Base-by-base conservation (phyloP, 2,888 invertebrate genomes). In the Anagyrus pseudococci region DNA sequence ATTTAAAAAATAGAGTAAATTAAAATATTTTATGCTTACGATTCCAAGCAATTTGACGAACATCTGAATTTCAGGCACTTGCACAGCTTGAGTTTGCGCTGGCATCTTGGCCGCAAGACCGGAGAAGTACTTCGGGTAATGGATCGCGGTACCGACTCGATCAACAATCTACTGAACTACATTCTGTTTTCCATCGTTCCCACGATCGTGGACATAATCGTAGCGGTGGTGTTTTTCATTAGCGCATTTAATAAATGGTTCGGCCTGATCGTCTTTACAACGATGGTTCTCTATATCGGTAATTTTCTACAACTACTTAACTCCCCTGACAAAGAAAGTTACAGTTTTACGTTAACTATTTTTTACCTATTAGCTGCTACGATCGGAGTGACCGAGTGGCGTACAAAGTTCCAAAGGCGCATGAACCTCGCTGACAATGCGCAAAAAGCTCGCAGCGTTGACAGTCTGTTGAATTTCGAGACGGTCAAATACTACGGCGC, bases 401-500 rank as follows among this genome's bases (percentile, higher is more conserved):
- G 98, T 15, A 98, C 98, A 0, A 94, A 98, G 81, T 98, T 88
- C 82, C 92, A 97, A 71, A 85, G 98, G 33, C 87, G 91, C 4
- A 96, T 97, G 96, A 99, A 98, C 82, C 84, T 90, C 25, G 91
- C 95, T 0, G 98, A 98, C 77, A 99, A 98, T 81, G 93, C 90
- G 40, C 91, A 92, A 64, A 91, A 94, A 73, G 93, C 96, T 4
- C 87, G 92, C 64, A 96, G 96, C 58, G 96, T 98, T 0, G 98
- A 99, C 82, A 98, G 98, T 0, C 83, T 99, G 57, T 85, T 98
- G 15, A 99, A 99, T 83, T 98, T 96, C 82, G 98, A 99, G 84
- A 98, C 98, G 0, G 98, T 98, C 0, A 99, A 99, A 80, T 98
- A 98, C 82, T 98, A 98, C 78, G 94, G 94, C 4, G 96, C 96